Conservation (phyloP, 2,113 vertebrate genomes). For the Xerus inauris region DNA sequence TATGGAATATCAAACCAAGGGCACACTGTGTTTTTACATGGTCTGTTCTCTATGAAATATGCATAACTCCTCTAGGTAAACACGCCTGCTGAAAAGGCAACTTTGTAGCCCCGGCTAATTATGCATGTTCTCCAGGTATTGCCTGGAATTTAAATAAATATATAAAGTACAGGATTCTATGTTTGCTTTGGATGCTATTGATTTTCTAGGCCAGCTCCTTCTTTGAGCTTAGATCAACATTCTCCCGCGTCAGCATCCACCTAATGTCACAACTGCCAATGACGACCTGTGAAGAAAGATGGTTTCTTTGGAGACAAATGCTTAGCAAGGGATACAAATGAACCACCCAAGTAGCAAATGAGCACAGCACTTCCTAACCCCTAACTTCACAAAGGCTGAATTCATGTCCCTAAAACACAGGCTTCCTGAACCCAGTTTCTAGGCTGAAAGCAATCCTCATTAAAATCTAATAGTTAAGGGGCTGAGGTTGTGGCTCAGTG, state of each 20-base stretch:
- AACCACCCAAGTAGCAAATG: not conserved
- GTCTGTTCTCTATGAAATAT: slow-evolving; percentile 84
- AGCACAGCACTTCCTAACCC: slow-evolving; percentile 3
- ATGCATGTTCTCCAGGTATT: slow-evolving; percentile 82
- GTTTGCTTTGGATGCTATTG: slow-evolving; percentile 86
- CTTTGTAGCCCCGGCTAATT: slow-evolving; percentile 85
- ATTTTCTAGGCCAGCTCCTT: slow-evolving; percentile 81
- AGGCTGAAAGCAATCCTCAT: not conserved
- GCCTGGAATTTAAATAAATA: slow-evolving; percentile 86
- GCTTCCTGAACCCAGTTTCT: not conserved
- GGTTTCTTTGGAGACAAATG: not conserved
- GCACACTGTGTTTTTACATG: slow-evolving; percentile 52
- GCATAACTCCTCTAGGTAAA: slow-evolving; percentile 84
- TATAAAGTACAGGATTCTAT: slow-evolving; percentile 84
- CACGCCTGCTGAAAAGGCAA: slow-evolving; percentile 84
- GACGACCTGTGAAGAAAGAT: not conserved
- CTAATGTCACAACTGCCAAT: not conserved
- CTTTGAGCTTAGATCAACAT: slow-evolving; percentile 60
- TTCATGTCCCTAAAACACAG: slow-evolving; percentile 10
- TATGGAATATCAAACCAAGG: slow-evolving; percentile 58
- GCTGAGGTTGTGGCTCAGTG: no score
- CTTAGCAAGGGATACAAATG: slow-evolving; percentile 47
- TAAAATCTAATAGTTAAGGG: slow-evolving; percentile 63
- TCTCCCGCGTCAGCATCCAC: not conserved
- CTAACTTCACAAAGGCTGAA: slow-evolving; percentile 34